A percentile compares a stretch with the other conserved stretches of the same genome.
phyloP scores from a whole-genome alignment of 2,888 invertebrate genomes.

The Pasiphila rectangulata region DNA sequence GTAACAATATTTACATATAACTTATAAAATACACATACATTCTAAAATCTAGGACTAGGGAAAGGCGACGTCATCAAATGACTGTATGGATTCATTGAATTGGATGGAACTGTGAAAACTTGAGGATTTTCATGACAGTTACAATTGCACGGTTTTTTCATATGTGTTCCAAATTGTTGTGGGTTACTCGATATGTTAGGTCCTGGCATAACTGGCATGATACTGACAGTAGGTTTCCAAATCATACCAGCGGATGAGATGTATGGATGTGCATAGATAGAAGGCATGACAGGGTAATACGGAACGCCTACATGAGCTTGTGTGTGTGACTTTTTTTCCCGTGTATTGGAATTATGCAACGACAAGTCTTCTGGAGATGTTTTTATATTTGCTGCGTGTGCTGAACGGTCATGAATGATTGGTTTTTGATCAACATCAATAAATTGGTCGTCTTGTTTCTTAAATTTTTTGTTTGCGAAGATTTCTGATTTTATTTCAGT shows the following conservation, averaged over 20 bases:
- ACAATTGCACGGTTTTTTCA: conserved; percentile 46
- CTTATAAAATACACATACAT: background rate
- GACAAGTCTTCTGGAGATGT: conserved; percentile 6
- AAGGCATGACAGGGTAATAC: conserved; percentile 39
- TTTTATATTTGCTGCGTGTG: background rate
- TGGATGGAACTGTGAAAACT: conserved; percentile 32
- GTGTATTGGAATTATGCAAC: conserved; percentile 5
- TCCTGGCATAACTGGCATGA: conserved; percentile 40
- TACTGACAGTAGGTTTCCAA: conserved; percentile 54
- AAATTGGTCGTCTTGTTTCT: background rate
- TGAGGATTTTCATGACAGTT: conserved; percentile 44
- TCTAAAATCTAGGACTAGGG: conserved; percentile 30
- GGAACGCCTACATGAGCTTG: conserved; percentile 23
- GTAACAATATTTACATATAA: background rate
- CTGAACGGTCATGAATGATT: background rate
- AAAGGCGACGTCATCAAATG: conserved; percentile 52
- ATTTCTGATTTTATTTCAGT: conserved; percentile 9
- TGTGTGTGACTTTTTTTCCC: conserved; percentile 4
- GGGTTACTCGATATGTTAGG: conserved; percentile 29
- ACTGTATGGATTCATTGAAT: conserved; percentile 31
- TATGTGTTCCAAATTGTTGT: conserved; percentile 25
- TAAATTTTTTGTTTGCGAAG: conserved; percentile 19
- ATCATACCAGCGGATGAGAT: conserved; percentile 44
- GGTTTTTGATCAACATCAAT: background rate
- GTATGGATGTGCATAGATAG: conserved; percentile 44